phyloP scores from a whole-genome alignment of 2,888 invertebrate genomes.

The Chrysolina oricalcia region DNA sequence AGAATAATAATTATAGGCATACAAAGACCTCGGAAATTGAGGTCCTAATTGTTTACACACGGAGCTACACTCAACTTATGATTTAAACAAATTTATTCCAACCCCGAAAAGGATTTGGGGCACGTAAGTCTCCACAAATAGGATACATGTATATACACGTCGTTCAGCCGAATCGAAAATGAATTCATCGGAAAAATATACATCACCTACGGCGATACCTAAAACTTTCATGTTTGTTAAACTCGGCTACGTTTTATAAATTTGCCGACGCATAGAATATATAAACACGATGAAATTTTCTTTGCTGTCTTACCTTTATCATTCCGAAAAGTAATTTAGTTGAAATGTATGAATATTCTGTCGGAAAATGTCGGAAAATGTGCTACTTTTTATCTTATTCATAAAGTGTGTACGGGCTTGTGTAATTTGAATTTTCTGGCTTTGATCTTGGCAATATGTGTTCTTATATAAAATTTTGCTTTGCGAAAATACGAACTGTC shows the following conservation, averaged over 20 bases:
- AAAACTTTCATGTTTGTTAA: slow-evolving; percentile 43
- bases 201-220: slow-evolving; percentile 34
- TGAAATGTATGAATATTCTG: slow-evolving; percentile 42
- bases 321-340: slow-evolving; percentile 47
- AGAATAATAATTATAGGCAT: no score
- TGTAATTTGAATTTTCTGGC: slow-evolving; percentile 22
- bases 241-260: slow-evolving; percentile 38
- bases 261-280: slow-evolving; percentile 42
- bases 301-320: slow-evolving; percentile 45
- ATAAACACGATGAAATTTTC: slow-evolving; percentile 34
- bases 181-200: slow-evolving; percentile 35
- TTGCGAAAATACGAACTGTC: slow-evolving; percentile 3
- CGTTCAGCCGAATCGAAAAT: slow-evolving; percentile 41
- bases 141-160: slow-evolving; percentile 21
- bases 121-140: neutral
- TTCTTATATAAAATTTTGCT: neutral
- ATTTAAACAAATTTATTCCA: neutral
- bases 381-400: slow-evolving; percentile 18
- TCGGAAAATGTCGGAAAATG: slow-evolving; percentile 30
- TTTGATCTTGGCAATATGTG: slow-evolving; percentile 5
- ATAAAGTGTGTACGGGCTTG: neutral
- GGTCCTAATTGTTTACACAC: neutral
- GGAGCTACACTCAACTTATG: neutral
- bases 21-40: no score
- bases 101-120: neutral